These are phyloP conservation scores for Eulimnadia texana DNA, from an alignment of 1,140 invertebrate species.

Conservation along the genomic window DNA sequence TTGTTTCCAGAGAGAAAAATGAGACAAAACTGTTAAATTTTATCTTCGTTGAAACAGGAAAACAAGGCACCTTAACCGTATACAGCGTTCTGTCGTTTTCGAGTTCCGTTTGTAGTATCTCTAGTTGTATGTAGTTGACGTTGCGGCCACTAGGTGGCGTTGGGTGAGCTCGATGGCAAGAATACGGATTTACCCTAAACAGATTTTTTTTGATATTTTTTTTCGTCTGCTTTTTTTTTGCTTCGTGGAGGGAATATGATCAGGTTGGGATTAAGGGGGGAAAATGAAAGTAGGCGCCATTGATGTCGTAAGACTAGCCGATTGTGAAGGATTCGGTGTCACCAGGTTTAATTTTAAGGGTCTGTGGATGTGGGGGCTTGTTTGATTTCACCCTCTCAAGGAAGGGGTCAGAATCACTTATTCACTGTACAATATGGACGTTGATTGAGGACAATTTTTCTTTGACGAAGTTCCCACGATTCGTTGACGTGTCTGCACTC, in stretches of 20 bases:
- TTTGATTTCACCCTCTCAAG: too few species aligned
- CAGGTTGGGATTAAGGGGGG: too few species aligned
- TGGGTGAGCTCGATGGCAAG: neutral
- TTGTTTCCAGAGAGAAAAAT: neutral
- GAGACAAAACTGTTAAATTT: neutral
- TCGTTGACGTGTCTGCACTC: too few species aligned
- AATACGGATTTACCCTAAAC: too few species aligned
- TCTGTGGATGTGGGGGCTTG: too few species aligned
- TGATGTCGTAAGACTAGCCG: too few species aligned
- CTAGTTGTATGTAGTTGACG: neutral
- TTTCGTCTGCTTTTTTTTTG: neutral
- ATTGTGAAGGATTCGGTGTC: too few species aligned
- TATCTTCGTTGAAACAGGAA: neutral
- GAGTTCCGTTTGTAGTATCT: neutral
- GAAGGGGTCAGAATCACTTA: too few species aligned
- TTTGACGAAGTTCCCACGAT: neutral
- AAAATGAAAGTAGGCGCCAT: too few species aligned
- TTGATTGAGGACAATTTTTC: neutral
- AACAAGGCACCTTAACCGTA: neutral
- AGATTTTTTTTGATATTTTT: too few species aligned
- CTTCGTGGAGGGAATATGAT: neutral
- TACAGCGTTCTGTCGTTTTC: neutral
- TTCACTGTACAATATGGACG: too few species aligned
- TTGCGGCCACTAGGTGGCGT: neutral
- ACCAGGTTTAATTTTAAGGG: too few species aligned